phyloP scores from a whole-genome alignment of 2,113 vertebrate genomes.

The Fulmarus glacialis region DNA sequence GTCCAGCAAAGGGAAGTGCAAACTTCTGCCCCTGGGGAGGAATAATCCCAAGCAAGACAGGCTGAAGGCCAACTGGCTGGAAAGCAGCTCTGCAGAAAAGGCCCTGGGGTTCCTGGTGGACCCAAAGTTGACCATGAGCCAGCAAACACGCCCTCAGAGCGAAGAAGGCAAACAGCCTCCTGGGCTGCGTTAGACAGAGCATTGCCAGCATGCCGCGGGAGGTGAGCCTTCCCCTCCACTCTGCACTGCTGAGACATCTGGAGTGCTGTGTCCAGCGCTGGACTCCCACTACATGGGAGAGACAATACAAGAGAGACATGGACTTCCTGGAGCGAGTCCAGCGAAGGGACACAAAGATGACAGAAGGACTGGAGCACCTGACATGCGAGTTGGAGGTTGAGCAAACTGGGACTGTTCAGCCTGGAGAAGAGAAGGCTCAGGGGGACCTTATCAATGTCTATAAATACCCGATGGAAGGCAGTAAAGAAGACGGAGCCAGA shows the following conservation, averaged over 20 bases:
- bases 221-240: neutral
- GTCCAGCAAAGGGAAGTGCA: neutral
- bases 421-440: neutral
- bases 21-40: neutral
- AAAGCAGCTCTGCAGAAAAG: neutral
- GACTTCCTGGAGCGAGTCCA: neutral
- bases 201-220: accelerated
- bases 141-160: neutral
- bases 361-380: neutral
- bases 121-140: neutral
- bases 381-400: accelerated
- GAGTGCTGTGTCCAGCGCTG: neutral
- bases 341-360: neutral
- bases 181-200: neutral
- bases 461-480: neutral
- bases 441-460: neutral
- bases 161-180: neutral
- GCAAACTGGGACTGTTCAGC: neutral
- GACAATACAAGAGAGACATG: too few relatives aligned
- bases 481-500: neutral
- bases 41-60: neutral
- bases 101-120: neutral
- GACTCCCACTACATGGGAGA: neutral
- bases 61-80: neutral
- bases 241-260: neutral